These are phyloP conservation scores for Patagioenas fasciata DNA, from an alignment of 2,113 vertebrate species.

Conservation along the genomic window DNA sequence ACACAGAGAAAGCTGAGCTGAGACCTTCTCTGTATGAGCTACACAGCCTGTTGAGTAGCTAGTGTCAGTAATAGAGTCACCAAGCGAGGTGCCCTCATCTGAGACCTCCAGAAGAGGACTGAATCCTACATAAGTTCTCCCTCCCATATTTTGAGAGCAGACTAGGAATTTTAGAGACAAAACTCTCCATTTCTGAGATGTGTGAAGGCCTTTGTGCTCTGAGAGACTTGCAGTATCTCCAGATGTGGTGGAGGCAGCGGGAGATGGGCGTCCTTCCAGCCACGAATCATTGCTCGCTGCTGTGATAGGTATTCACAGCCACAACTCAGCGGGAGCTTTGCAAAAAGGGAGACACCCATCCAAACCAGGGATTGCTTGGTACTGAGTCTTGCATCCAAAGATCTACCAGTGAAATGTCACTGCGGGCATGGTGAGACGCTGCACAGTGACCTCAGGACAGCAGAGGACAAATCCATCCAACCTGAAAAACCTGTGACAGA, in stretches of 20 bases:
- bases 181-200: neutral
- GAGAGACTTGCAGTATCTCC: neutral
- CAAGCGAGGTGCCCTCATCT: accelerated
- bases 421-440: neutral
- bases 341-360: neutral
- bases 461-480: neutral
- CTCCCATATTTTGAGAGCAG: neutral
- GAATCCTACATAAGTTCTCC: neutral
- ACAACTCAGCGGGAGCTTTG: neutral
- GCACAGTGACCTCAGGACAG: neutral
- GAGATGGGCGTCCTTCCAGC: neutral
- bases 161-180: neutral
- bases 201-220: neutral
- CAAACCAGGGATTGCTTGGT: neutral
- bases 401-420: neutral
- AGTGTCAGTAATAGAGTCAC: neutral
- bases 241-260: neutral
- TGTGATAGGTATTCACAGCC: neutral
- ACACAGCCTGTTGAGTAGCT: neutral
- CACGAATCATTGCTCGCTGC: neutral
- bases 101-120: neutral
- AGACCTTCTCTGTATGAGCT: neutral
- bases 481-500: neutral
- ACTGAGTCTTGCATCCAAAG: neutral
- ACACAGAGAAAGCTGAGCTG: neutral